phyloP scores from a whole-genome alignment of 2,113 vertebrate species.

The Gopherus flavomarginatus region DNA sequence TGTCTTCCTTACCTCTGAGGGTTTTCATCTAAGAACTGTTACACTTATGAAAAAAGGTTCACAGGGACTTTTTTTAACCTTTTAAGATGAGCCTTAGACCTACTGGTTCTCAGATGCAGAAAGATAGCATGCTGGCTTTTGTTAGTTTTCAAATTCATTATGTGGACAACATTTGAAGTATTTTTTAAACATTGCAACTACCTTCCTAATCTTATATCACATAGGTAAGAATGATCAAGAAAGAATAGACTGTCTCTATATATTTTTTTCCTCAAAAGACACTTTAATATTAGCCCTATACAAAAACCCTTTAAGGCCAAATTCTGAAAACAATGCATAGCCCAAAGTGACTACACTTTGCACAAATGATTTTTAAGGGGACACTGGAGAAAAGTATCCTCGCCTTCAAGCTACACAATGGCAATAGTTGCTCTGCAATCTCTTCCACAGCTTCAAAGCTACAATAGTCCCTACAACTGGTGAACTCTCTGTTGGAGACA shows the following conservation, averaged over 20 bases:
- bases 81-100: background rate
- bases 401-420: background rate
- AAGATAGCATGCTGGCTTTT: background rate
- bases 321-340: background rate
- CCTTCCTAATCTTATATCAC: background rate
- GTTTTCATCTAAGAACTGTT: background rate
- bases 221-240: background rate
- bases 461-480: background rate
- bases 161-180: background rate
- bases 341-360: background rate
- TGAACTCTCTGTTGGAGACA: background rate
- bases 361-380: background rate
- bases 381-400: background rate
- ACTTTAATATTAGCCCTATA: background rate
- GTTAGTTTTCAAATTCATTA: background rate
- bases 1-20: background rate
- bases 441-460: background rate
- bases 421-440: background rate
- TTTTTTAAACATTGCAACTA: background rate
- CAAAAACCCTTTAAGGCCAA: background rate
- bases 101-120: background rate
- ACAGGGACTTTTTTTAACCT: background rate
- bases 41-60: background rate
- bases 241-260: background rate
- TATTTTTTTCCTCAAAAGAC: background rate